These are phyloP conservation scores for Podarcis siculus DNA, from an alignment of 2,797 vertebrate genomes.

Conservation along the genomic window DNA sequence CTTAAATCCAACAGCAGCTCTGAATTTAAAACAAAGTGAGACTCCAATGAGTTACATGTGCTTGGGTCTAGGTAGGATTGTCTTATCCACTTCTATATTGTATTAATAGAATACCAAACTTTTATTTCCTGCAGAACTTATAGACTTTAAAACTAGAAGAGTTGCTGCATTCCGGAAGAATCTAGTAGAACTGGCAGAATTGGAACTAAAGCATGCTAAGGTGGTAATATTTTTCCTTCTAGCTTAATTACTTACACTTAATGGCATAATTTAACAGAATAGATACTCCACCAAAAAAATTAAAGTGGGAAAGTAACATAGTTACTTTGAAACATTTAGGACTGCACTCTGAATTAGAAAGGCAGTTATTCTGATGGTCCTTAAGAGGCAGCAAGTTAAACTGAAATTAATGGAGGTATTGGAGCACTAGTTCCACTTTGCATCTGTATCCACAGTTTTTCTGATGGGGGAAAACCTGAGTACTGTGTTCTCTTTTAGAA, in stretches of 20 bases:
- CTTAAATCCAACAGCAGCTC: not conserved
- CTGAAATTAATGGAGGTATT: not conserved
- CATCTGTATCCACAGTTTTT: not conserved
- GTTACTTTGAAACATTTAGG: too few relatives aligned
- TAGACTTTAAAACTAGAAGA: slow-evolving; percentile 98
- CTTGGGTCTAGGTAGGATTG: not conserved
- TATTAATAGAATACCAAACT: slow-evolving; percentile 13
- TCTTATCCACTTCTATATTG: not conserved
- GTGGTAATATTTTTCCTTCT: slow-evolving; percentile 70
- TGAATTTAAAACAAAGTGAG: not conserved
- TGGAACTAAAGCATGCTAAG: slow-evolving; percentile 99
- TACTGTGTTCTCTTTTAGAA: not conserved
- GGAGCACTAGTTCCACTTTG: not conserved
- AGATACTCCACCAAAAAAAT: not conserved
- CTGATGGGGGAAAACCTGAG: not conserved
- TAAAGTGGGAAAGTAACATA: too few relatives aligned
- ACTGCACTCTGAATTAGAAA: too few relatives aligned
- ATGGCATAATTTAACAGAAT: not conserved
- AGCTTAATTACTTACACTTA: slow-evolving; percentile 29
- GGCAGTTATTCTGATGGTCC: too few relatives aligned
- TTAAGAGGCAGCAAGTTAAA: not conserved
- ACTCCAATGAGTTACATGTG: not conserved
- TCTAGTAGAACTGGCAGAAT: slow-evolving; percentile 97
- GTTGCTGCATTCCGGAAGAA: slow-evolving; percentile 98
- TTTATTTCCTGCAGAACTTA: slow-evolving; percentile 84